Conservation (phyloP, 2,113 vertebrate genomes). For the Megaleporinus macrocephalus region DNA sequence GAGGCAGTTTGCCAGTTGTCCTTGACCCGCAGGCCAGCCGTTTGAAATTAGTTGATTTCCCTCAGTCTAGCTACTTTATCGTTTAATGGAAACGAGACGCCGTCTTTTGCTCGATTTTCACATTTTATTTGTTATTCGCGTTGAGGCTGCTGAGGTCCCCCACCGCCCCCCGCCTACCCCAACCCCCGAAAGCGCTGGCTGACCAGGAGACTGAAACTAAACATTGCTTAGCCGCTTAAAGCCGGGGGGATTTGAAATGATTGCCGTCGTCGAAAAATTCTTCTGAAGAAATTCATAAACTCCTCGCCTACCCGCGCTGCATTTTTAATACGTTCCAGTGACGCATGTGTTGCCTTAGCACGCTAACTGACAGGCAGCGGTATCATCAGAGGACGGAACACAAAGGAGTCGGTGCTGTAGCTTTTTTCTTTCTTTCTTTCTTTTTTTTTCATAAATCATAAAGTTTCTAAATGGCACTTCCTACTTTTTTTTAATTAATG, state of each 20-base stretch:
- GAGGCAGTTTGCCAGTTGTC: conserved; percentile 55
- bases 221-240: conserved; percentile 62
- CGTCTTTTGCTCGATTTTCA: conserved; percentile 58
- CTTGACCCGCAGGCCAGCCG: conserved; percentile 57
- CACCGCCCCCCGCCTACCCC: conserved; percentile 19
- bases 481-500: conserved; percentile 59
- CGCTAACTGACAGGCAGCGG: conserved; percentile 56
- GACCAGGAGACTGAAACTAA: conserved; percentile 59
- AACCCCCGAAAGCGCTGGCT: no score
- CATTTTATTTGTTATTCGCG: conserved; percentile 60
- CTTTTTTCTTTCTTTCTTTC: no score
- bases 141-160: conserved; percentile 45
- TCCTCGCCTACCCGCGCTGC: conserved; percentile 42
- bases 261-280: conserved; percentile 50
- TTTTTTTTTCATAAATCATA: conserved; percentile 47
- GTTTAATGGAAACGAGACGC: conserved; percentile 59
- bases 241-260: conserved; percentile 62
- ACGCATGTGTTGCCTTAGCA: conserved; percentile 42
- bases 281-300: conserved; percentile 61
- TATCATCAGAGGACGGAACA: conserved; percentile 54
- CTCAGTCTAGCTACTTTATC: conserved; percentile 52
- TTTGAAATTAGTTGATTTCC: conserved; percentile 62
- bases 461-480: conserved; percentile 53
- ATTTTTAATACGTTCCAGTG: conserved; percentile 60
- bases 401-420: conserved; percentile 37